Evolutionary conservation across 1,140 invertebrate species (phyloP), one percentile per base, ranked within the genome.

Genomic region (Neoseiulus cucumeris): DNA sequence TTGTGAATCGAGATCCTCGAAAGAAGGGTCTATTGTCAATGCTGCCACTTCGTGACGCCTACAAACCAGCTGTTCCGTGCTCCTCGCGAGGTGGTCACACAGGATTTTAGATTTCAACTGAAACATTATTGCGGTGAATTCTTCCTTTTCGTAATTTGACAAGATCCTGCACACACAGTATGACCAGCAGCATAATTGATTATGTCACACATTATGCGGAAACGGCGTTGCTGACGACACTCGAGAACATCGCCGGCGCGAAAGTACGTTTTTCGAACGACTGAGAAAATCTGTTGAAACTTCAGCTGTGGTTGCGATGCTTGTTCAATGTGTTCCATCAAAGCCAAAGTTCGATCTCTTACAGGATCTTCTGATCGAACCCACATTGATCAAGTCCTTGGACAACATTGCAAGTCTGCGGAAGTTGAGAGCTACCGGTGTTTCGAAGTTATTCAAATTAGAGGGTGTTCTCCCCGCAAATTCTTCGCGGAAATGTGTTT

Each of bases 341-440:
- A 25, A 59, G 14, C 22, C 14, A 14, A 33, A 25, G 14, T 59
- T 20, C 22, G 1, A 25, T 14, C 33, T 25, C 14, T 59, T 59
- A 6, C 51, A 59, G 51, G 51, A 59, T 25, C 51, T 59, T 59
- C 51, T 59, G 14, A 59, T 59, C 25, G 51, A 59, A 20, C 25
- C 51, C 2, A 29, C 51, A 5, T 33, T 59, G 25, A 59, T 59
- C 4, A 59, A 59, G 51, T 59, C 25, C 22, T 29, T 59, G 22
- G 51, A 59, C 22, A 59, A 25, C 22, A 59, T 59, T 33, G 51
- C 51, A 9, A 59, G 51, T 25, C 25, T 59, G 25, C 14, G 14
- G 33, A 59, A 59, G 22, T 33, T 59, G 12, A 25, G 22, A 25
- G 51, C 51, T 59, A 59, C 51, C 4, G 51, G 51, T 59, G 51